These are phyloP conservation scores for Cheilosia vulpina DNA, from an alignment of 2,888 invertebrate species.

Conservation along the genomic window DNA sequence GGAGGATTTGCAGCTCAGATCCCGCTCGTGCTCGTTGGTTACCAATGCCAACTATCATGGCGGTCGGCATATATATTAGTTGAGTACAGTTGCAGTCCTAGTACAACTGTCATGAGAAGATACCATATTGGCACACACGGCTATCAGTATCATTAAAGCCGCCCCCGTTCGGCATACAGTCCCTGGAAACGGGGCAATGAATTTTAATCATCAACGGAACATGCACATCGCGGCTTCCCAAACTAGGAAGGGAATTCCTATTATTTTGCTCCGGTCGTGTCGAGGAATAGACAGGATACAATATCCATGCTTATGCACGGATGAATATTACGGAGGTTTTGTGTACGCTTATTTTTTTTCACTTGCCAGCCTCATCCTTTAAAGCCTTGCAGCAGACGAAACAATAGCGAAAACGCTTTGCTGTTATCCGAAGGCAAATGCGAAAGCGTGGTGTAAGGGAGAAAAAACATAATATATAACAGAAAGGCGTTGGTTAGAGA, in stretches of 20 bases:
- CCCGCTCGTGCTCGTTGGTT: background rate
- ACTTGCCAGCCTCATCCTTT: constrained; percentile 18
- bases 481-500: background rate
- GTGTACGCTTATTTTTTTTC: background rate
- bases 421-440: constrained; percentile 42
- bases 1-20: constrained; percentile 28
- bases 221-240: constrained; percentile 32
- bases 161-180: background rate
- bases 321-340: constrained; percentile 23
- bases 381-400: constrained; percentile 44
- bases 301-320: constrained; percentile 53
- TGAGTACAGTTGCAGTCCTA: background rate
- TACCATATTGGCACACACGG: constrained; percentile 15
- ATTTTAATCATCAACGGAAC: constrained; percentile 46
- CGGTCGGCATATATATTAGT: background rate
- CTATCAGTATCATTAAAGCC: background rate
- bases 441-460: constrained; percentile 16
- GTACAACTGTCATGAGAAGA: constrained; percentile 42
- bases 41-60: constrained; percentile 2
- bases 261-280: constrained; percentile 8
- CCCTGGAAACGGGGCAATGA: constrained; percentile 19
- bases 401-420: constrained; percentile 45
- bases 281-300: constrained; percentile 46
- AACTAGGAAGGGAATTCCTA: constrained; percentile 30
- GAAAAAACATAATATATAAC: constrained; percentile 1